phyloP scores from a whole-genome alignment of 2,888 invertebrate genomes.

The Bhutanitis thaidina region DNA sequence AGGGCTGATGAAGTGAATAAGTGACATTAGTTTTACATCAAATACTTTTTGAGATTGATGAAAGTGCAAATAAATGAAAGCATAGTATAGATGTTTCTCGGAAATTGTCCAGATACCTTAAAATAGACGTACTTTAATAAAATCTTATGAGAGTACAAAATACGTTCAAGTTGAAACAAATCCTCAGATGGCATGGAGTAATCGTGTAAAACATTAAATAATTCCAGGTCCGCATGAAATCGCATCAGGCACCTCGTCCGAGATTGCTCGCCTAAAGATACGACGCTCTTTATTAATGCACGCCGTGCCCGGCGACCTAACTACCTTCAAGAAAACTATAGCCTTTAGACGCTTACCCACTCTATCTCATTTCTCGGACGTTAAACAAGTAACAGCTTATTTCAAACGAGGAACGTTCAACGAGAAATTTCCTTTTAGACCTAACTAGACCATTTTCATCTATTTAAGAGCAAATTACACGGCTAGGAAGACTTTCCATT shows the following conservation, averaged over 20 bases:
- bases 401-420: constrained; percentile 43
- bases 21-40: too few relatives aligned
- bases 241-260: constrained; percentile 16
- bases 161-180: too few relatives aligned
- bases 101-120: too few relatives aligned
- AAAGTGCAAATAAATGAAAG: too few relatives aligned
- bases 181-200: not conserved
- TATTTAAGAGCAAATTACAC: constrained; percentile 51
- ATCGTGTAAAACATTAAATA: constrained; percentile 6
- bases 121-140: too few relatives aligned
- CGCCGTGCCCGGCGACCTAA: constrained; percentile 41
- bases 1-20: too few relatives aligned
- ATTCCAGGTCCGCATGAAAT: not conserved
- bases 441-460: constrained; percentile 53
- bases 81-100: too few relatives aligned
- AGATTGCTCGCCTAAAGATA: constrained; percentile 46
- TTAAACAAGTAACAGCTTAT: constrained; percentile 66
- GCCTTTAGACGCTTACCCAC: constrained; percentile 36
- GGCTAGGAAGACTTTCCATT: constrained; percentile 10
- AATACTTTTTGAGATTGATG: too few relatives aligned
- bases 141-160: too few relatives aligned
- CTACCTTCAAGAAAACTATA: constrained; percentile 61
- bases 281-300: constrained; percentile 51
- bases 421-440: constrained; percentile 50
- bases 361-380: constrained; percentile 49